These are phyloP conservation scores for Drosophila sordidula DNA, from an alignment of 2,888 invertebrate species.

Conservation along the genomic window DNA sequence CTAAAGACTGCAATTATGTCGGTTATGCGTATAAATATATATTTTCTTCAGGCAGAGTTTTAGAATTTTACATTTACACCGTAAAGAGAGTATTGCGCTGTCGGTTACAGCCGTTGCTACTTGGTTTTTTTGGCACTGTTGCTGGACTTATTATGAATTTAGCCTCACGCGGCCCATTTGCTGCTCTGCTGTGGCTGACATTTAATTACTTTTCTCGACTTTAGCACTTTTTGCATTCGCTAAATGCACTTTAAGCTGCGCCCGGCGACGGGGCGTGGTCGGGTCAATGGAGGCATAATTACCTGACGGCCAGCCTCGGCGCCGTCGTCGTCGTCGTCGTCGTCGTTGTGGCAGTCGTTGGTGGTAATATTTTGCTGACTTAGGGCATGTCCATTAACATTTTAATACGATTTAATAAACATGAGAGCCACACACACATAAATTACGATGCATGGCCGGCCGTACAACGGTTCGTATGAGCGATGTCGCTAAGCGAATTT, in stretches of 20 bases:
- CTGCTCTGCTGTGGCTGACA: conserved; percentile 49
- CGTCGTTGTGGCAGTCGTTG: conserved; percentile 12
- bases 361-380: conserved; percentile 66
- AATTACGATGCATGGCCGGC: conserved; percentile 56
- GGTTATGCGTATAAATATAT: too few species aligned
- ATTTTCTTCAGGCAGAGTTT: background rate
- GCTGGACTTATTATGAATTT: conserved; percentile 49
- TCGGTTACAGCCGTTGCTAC: background rate
- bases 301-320: conserved; percentile 46
- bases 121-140: background rate
- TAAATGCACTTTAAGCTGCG: conserved; percentile 70
- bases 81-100: background rate
- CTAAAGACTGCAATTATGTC: too few species aligned
- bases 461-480: conserved; percentile 63
- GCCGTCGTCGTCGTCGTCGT: conserved; percentile 14
- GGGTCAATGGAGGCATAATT: conserved; percentile 77
- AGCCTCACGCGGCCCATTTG: conserved; percentile 54
- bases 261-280: conserved; percentile 34
- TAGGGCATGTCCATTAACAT: conserved; percentile 71
- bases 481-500: conserved; percentile 57
- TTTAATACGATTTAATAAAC: conserved; percentile 75
- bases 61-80: background rate
- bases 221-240: conserved; percentile 54
- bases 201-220: conserved; percentile 72
- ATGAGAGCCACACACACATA: conserved; percentile 60